These are phyloP conservation scores for Spodoptera frugiperda DNA, from an alignment of 1,140 invertebrate genomes.

Conservation along the genomic window DNA sequence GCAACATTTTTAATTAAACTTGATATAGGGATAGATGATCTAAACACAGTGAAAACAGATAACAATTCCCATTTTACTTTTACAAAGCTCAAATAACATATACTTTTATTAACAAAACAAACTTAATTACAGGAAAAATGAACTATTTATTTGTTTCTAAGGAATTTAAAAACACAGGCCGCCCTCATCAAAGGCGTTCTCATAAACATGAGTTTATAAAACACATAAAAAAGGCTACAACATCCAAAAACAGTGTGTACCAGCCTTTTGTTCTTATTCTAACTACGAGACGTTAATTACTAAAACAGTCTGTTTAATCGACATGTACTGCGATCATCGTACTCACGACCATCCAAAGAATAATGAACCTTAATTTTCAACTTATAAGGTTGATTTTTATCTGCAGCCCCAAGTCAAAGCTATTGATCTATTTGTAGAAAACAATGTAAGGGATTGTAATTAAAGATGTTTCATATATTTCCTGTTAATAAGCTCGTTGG, in stretches of 20 bases:
- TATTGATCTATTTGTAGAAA: conserved; percentile 61
- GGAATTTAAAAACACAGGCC: too few species aligned
- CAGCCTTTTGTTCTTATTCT: conserved; percentile 49
- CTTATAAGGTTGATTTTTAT: conserved; percentile 26
- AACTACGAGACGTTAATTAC: conserved; percentile 57
- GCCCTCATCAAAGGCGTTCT: not conserved
- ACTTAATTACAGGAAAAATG: too few species aligned
- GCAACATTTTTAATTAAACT: too few species aligned
- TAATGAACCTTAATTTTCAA: conserved; percentile 10
- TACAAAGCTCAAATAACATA: too few species aligned
- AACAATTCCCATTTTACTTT: too few species aligned
- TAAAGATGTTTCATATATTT: conserved; percentile 49
- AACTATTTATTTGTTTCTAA: too few species aligned
- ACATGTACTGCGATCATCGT: conserved; percentile 28
- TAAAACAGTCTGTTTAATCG: conserved; percentile 52
- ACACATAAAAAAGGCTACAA: conserved; percentile 25
- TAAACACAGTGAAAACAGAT: too few species aligned
- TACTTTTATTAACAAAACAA: too few species aligned
- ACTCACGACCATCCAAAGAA: not conserved
- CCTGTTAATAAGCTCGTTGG: not conserved
- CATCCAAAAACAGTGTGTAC: conserved; percentile 30
- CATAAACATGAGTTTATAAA: conserved; percentile 9
- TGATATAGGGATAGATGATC: too few species aligned
- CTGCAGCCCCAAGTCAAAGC: conserved; percentile 43
- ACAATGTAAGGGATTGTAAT: conserved; percentile 55